These are phyloP conservation scores for Australoheros scitulus DNA, from an alignment of 2,113 vertebrate genomes.

Conservation along the genomic window DNA sequence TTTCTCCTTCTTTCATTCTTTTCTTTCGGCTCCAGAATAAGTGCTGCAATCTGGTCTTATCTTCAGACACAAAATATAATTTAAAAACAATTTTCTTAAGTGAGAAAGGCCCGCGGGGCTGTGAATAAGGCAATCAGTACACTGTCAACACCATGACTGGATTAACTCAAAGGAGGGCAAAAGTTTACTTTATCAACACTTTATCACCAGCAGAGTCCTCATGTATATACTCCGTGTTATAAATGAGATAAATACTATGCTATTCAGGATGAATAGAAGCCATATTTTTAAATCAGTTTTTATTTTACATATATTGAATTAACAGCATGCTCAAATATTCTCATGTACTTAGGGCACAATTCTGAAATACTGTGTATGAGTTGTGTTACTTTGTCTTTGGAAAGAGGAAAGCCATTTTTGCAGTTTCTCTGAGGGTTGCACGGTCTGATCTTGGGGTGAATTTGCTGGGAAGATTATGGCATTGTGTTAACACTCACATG, in stretches of 20 bases:
- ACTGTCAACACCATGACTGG: not conserved
- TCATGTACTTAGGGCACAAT: accelerated
- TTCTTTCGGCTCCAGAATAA: not conserved
- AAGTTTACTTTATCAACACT: not conserved
- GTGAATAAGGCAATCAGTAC: not conserved
- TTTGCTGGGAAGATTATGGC: not conserved
- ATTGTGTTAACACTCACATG: not conserved
- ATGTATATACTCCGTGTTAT: not conserved
- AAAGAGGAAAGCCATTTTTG: not conserved
- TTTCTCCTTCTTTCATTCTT: not conserved
- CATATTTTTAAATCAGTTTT: not conserved
- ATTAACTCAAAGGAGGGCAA: slow-evolving; percentile 16
- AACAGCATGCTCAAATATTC: not conserved
- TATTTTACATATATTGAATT: not conserved
- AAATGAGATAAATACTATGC: not conserved
- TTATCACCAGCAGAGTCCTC: not conserved
- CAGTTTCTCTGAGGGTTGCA: not conserved
- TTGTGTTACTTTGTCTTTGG: not conserved
- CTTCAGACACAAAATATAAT: not conserved
- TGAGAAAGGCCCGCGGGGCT: not conserved
- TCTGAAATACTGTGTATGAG: not conserved
- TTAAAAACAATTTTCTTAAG: not conserved
- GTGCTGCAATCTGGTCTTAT: not conserved
- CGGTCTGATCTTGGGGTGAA: not conserved
- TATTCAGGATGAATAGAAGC: not conserved